Evolutionary conservation across 2,888 invertebrate species (phyloP), one percentile per base, ranked within the genome.

Genomic region (Rhaphigaster nebulosa): DNA sequence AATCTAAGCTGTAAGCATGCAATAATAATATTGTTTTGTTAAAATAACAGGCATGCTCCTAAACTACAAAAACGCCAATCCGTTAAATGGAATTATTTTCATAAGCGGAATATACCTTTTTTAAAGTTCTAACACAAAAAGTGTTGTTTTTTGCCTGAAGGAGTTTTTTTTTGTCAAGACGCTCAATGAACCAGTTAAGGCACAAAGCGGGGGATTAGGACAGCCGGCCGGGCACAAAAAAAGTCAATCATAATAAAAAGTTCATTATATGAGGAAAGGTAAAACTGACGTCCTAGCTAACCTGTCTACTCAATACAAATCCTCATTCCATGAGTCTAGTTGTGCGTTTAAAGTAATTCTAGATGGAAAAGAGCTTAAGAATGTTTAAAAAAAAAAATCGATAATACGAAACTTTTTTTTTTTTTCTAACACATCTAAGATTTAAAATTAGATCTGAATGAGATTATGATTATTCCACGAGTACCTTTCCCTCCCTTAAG

Each of bases 221-320:
- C 45, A 84, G 45, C 10, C 84, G 84, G 84, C n/a, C n/a, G n/a
- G 45, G 41, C 84, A 84, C 84, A 84, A 84, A 84, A n/a, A 84
- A 84, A 84, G 84, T 84, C 45, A 84, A 84, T 84, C 41, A 84
- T 84, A 84, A 84, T 84, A 84, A 84, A 84, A 84, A 84, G 84
- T 84, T 84, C 84, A 84, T 84, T 84, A 84, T 84, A 84, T 50
- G n/a, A 84, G 45, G 45, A 50, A 84, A 84, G 84, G 45, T 84
- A 84, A 84, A 84, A 84, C 84, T 84, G 70, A 76, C 38, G 84
- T 41, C 15, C 41, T 84, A 84, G 45, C 84, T 45, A 41, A 80
- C 80, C 80, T 84, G 45, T 15, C 45, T 45, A 10, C 23, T 84
- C n/a, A 26, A 84, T 50, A 84, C 84, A 84, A 41, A 76, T 23